phyloP scores from a whole-genome alignment of 2,113 vertebrate genomes.

The Brachionichthys hirsutus region DNA sequence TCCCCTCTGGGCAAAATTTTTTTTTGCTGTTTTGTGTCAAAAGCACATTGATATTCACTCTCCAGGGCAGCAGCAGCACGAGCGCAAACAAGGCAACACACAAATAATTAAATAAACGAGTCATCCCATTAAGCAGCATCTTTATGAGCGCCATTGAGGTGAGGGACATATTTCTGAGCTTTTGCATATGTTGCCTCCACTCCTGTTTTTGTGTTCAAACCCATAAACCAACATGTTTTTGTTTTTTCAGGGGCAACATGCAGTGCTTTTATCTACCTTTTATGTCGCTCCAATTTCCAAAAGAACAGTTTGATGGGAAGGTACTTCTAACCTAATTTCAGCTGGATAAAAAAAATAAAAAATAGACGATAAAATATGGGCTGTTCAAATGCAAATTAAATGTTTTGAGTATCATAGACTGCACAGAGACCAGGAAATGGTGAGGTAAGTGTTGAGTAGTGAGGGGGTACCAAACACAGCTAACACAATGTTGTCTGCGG shows the following conservation, averaged over 20 bases:
- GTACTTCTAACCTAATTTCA: slow-evolving; percentile 56
- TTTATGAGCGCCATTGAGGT: slow-evolving; percentile 17
- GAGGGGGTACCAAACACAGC: slow-evolving; percentile 28
- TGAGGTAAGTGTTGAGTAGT: neutral
- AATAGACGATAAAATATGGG: slow-evolving; percentile 44
- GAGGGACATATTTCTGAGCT: slow-evolving; percentile 30
- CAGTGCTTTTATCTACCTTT: slow-evolving; percentile 51
- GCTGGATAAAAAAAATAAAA: slow-evolving; percentile 26
- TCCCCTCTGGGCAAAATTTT: slow-evolving; percentile 24
- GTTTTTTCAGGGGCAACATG: slow-evolving; percentile 36
- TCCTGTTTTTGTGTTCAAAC: slow-evolving; percentile 1
- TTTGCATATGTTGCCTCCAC: slow-evolving; percentile 7
- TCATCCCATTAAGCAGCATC: slow-evolving; percentile 32
- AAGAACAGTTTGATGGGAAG: slow-evolving; percentile 43
- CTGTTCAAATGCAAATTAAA: slow-evolving; percentile 58
- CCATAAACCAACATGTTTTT: slow-evolving; percentile 27
- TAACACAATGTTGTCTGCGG: slow-evolving; percentile 48
- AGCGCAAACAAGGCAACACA: slow-evolving; percentile 15
- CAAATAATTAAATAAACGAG: slow-evolving; percentile 46
- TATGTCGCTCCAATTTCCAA: slow-evolving; percentile 49
- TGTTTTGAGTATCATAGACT: slow-evolving; percentile 24
- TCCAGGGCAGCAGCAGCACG: slow-evolving; percentile 15
- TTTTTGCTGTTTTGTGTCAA: slow-evolving; percentile 36
- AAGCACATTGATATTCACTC: slow-evolving; percentile 13
- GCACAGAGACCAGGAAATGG: slow-evolving; percentile 14